Base-by-base conservation (phyloP, 2,113 vertebrate species). In the Larimichthys polyactis region DNA sequence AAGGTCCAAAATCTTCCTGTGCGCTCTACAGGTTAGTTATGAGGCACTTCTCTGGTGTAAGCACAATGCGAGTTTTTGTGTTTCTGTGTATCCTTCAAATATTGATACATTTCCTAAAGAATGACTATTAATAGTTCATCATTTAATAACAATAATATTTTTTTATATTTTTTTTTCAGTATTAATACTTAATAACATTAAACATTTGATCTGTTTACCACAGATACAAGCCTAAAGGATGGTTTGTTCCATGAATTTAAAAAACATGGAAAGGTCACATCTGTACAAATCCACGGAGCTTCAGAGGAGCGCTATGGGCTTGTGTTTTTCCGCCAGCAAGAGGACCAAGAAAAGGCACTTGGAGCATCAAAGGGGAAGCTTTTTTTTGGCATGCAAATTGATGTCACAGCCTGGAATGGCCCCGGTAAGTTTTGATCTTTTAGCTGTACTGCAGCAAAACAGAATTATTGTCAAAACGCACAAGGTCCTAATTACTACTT, bases 331-430 rank as follows among this genome's bases (percentile, higher is more conserved):
- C 97, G 98, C 24, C 98, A 99, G 85, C 97, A 99, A 94, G 98
- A 99, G 92, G 98, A 99, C 94, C 98, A 99, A 94, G 98, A 99
- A 82, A 99, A 99, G 91, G 98, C 98, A 29, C 92, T 99, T 3
- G 96, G 95, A 82, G 97, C 98, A 72, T 99, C 98, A 49, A 99
- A 99, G 89, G 98, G 97, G 79, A 99, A 99, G 82, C 97, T 99
- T 48, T 99, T 99, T 95, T 99, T 99, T 87, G 98, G 98, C 88
- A 99, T 99, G 98, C 98, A 99, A 92, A 99, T 99, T 49, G 98
- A 99, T 79, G 98, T 99, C 72, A 98, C 97, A 0, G 97, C 97
- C 17, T 99, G 98, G 98, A 97, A 97, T 91, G 98, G 98, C 69
- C 98, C 98, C 72, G 98, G 98, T 99, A 94, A 91, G 94, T 77